Evolutionary conservation across 2,888 invertebrate genomes (phyloP), one percentile per base, ranked within the genome.

Genomic region (Neelides folsomi): DNA sequence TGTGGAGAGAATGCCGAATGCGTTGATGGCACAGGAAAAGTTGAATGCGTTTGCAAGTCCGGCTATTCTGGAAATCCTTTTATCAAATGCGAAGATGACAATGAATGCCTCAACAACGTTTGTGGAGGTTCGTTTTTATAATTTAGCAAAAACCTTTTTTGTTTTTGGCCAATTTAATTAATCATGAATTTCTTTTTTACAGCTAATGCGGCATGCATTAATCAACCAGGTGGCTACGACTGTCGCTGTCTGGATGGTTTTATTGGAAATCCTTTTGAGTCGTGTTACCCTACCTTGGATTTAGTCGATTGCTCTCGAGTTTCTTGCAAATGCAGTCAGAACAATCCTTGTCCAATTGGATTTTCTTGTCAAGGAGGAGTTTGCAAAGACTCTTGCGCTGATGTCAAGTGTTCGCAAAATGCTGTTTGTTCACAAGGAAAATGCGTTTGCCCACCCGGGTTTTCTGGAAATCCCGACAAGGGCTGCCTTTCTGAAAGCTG

Each of bases 61-160:
- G 90, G 90, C 20, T 86, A 81, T 67, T 76, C 80, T 53, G 92
- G 92, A 59, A 90, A 92, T 73, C 86, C 90, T 0, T 88, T 86
- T 68, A 79, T 89, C 53, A 79, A 79, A 60, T 92, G 92, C 68
- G 79, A 79, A 65, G 74, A 89, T 67, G 78, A 87, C 48, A 82
- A 89, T 67, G 88, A 89, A 71, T 89, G 88, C 67, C 75, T 74
- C 55, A 79, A 79, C 58, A 81, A 81, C 65, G 85, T 85, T 1
- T 87, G 87, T 66, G 88, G 85, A 7, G 77, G 79, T 27, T 27
- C 27, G 27, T 27, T 27, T 27, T 45, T 20, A 19, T 18, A 20
- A 19, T 20, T 18, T 45, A 45, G 18, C 3, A 12, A 44, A 44
- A 13, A 15, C 16, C 16, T 42, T 19, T 42, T 42, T 42, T 16